phyloP scores from a whole-genome alignment of 2,888 invertebrate genomes.

The Iphiclides podalirius region DNA sequence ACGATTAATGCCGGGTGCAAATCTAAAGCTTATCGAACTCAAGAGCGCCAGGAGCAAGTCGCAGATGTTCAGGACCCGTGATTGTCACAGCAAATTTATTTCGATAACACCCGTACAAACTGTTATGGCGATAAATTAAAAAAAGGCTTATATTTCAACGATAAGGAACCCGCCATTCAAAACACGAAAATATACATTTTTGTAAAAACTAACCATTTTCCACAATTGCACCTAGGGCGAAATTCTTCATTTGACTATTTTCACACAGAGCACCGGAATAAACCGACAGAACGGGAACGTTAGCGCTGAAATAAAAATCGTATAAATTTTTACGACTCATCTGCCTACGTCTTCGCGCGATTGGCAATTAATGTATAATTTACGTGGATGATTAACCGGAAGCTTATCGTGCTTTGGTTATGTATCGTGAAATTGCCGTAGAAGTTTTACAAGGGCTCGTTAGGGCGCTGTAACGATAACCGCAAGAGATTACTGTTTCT shows the following conservation, averaged over 20 bases:
- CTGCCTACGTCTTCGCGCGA: conserved; percentile 14
- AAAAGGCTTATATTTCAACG: no score
- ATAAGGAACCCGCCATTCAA: conserved; percentile 5
- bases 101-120: conserved; percentile 36
- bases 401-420: conserved; percentile 59
- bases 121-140: conserved; percentile 4
- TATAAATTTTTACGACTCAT: conserved; percentile 17
- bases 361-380: conserved; percentile 46
- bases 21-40: conserved; percentile 60
- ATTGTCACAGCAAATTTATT: conserved; percentile 44
- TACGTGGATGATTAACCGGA: conserved; percentile 55
- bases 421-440: conserved; percentile 63
- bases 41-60: conserved; percentile 37
- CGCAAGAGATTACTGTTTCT: conserved; percentile 74
- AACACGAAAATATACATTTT: not conserved
- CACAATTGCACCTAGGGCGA: conserved; percentile 2
- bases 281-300: conserved; percentile 15
- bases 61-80: conserved; percentile 47
- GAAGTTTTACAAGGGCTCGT: conserved; percentile 73
- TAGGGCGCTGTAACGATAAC: conserved; percentile 70
- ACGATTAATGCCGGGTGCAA: conserved; percentile 71
- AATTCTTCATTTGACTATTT: conserved; percentile 11
- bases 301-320: conserved; percentile 16
- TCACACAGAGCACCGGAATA: conserved; percentile 2
- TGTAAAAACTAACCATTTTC: conserved; percentile 5